Conservation (phyloP, 2,113 vertebrate genomes). For the Hirundichthys speculiger region DNA sequence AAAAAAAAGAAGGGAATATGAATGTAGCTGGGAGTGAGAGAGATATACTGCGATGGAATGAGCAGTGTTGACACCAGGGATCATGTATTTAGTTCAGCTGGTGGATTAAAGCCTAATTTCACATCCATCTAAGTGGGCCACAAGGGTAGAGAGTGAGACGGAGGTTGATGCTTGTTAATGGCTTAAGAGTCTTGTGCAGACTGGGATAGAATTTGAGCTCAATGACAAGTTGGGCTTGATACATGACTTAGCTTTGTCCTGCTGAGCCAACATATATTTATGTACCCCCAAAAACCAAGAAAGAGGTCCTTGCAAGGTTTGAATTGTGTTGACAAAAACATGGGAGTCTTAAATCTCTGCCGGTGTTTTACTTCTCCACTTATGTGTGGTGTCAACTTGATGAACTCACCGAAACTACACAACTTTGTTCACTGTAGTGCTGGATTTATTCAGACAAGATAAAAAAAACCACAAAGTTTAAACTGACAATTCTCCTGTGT, state of each 20-base stretch:
- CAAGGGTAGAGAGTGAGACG: constrained; percentile 56
- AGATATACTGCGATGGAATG: constrained; percentile 62
- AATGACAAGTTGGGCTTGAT: constrained; percentile 63
- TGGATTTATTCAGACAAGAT: no score
- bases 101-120: constrained; percentile 77
- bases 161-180: constrained; percentile 64
- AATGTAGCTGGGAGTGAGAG: constrained; percentile 28
- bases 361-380: no score
- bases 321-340: neutral
- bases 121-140: constrained; percentile 76
- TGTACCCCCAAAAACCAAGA: no score
- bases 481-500: no score
- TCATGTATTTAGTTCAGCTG: constrained; percentile 66
- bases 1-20: neutral
- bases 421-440: neutral
- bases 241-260: constrained; percentile 45
- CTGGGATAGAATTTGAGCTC: constrained; percentile 57
- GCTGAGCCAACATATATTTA: no score
- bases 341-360: neutral
- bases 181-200: constrained; percentile 68
- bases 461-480: no score
- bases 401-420: constrained; percentile 8
- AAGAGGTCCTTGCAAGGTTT: neutral
- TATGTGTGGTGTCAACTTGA: neutral
- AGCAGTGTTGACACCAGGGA: constrained; percentile 62